Percentiles rank a stretch among this genome's conserved stretches.
Conservation (phyloP, 2,888 invertebrate species). For the Diarsia brunnea region DNA sequence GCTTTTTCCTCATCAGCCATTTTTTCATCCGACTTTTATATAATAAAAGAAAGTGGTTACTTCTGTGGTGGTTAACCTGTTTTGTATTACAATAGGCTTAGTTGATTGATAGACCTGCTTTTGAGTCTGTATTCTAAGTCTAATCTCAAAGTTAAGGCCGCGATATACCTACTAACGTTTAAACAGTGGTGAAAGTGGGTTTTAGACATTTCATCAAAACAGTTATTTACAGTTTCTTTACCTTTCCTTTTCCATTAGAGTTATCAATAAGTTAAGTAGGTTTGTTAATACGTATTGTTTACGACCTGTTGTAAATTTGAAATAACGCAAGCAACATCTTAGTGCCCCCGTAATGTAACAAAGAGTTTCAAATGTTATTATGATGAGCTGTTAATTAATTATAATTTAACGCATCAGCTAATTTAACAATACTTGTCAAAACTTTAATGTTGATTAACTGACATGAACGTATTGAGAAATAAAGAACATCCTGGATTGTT, state of each 20-base stretch:
- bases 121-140: background rate
- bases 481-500: background rate
- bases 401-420: constrained; percentile 56
- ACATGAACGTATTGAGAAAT: constrained; percentile 25
- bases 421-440: constrained; percentile 62
- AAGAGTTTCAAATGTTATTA: constrained; percentile 40
- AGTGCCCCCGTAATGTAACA: constrained; percentile 55
- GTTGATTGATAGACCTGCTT: background rate
- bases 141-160: background rate
- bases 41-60: background rate
- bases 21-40: background rate
- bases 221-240: background rate
- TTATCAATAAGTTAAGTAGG: background rate
- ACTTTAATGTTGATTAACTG: constrained; percentile 38
- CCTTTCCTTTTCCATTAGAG: background rate
- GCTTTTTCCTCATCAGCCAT: background rate
- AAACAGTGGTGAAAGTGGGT: background rate
- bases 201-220: background rate
- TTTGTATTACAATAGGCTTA: background rate
- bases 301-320: background rate
- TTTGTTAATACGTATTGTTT: background rate
- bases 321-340: constrained; percentile 53
- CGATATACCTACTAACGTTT: background rate
- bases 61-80: background rate
- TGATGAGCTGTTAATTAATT: constrained; percentile 58